Conservation (phyloP, 2,888 invertebrate species). For the Theretra japonica region DNA sequence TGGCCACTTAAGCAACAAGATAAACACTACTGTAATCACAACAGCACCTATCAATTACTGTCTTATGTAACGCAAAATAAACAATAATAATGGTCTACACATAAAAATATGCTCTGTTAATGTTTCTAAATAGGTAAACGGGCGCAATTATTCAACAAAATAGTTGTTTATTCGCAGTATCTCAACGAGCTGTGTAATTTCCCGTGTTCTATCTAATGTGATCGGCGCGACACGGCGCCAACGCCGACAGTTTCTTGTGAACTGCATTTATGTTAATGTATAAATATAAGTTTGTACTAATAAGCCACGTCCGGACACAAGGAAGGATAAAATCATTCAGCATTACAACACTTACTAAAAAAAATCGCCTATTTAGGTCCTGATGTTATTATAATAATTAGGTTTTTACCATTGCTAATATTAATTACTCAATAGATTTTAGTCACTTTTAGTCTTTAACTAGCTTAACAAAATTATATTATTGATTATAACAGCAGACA, state of each 20-base stretch:
- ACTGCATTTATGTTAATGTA: constrained; percentile 73
- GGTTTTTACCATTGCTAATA: no score
- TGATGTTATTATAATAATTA: no score
- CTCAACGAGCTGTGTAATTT: constrained; percentile 77
- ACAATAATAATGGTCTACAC: constrained; percentile 44
- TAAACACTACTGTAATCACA: constrained; percentile 48
- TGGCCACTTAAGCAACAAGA: constrained; percentile 46
- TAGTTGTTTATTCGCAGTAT: constrained; percentile 73
- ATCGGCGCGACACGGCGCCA: constrained; percentile 78
- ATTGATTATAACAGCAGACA: no score
- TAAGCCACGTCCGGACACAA: constrained; percentile 4
- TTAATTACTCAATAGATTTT: no score
- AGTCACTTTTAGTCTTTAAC: no score
- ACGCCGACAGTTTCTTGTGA: constrained; percentile 74
- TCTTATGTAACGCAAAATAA: constrained; percentile 45
- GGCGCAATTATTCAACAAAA: constrained; percentile 73
- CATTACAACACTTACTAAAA: not conserved
- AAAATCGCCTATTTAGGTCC: no score
- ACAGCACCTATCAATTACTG: constrained; percentile 45
- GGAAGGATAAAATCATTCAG: not conserved
- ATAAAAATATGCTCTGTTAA: constrained; percentile 58
- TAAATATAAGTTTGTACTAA: constrained; percentile 17
- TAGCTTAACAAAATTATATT: no score
- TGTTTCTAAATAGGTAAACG: constrained; percentile 64
- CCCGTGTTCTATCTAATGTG: constrained; percentile 74